Conservation (phyloP, 1,140 invertebrate genomes). For the Antheraea pernyi region DNA sequence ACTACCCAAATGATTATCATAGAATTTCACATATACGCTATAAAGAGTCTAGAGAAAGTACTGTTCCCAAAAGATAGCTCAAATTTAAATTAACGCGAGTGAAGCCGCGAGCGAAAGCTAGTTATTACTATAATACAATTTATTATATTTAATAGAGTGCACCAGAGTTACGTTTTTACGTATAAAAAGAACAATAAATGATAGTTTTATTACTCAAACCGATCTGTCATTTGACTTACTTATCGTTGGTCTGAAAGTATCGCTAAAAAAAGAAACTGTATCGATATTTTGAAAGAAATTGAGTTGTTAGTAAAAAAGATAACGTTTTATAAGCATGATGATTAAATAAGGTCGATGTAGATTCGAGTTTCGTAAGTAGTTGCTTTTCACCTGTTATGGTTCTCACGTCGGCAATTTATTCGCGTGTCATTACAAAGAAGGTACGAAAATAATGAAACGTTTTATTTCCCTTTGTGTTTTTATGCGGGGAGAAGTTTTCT, state of each 20-base stretch:
- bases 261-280: neutral
- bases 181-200: no score
- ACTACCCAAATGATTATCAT: no score
- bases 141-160: no score
- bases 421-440: conserved; percentile 24
- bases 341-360: neutral
- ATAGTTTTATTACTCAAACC: neutral
- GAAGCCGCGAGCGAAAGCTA: no score
- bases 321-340: conserved; percentile 3
- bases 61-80: no score
- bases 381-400: conserved; percentile 32
- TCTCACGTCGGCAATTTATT: conserved; percentile 39
- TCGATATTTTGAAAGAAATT: neutral
- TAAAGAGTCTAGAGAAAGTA: no score
- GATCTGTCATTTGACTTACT: neutral
- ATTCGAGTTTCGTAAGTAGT: neutral
- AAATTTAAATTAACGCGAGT: no score
- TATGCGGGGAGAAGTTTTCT: conserved; percentile 5
- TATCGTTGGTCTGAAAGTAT: neutral
- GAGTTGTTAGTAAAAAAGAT: conserved; percentile 3
- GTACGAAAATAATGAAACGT: conserved; percentile 23
- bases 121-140: no score
- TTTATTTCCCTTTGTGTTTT: conserved; percentile 21
- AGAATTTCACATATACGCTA: no score
- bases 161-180: no score